A percentile compares a stretch with the other conserved stretches of the same genome.
phyloP scores from a whole-genome alignment of 2,888 invertebrate species.

The Limnephilus lunatus region DNA sequence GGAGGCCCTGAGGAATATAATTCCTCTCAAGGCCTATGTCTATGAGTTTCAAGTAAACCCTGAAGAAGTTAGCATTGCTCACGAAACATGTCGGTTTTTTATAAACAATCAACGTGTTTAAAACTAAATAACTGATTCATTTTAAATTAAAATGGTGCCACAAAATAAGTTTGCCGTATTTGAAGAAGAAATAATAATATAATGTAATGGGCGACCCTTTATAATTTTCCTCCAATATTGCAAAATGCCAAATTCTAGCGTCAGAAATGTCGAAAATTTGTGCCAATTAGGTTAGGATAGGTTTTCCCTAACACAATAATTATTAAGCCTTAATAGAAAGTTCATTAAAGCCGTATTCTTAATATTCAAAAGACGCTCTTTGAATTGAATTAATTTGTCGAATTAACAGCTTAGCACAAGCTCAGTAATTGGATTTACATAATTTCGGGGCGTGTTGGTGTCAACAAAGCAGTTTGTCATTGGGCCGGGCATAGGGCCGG shows the following conservation, averaged over 20 bases:
- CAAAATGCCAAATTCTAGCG: not conserved
- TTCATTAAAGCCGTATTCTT: conserved; percentile 15
- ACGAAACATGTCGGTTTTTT: too few relatives aligned
- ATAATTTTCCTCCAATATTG: not conserved
- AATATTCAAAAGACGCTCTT: conserved; percentile 21
- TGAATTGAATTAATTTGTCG: conserved; percentile 24
- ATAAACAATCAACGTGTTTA: too few relatives aligned
- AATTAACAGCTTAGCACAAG: conserved; percentile 30
- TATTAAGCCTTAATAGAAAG: not conserved
- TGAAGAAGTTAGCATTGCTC: too few relatives aligned
- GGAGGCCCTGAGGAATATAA: too few relatives aligned
- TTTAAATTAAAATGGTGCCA: too few relatives aligned
- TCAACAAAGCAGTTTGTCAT: conserved; percentile 11
- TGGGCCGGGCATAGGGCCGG: not conserved
- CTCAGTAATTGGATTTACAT: conserved; percentile 3
- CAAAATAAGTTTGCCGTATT: too few relatives aligned
- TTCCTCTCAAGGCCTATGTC: too few relatives aligned
- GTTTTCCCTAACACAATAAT: not conserved
- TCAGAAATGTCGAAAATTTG: not conserved
- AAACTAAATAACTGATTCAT: too few relatives aligned
- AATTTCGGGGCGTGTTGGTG: conserved; percentile 2
- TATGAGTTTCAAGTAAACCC: too few relatives aligned
- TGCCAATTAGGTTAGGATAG: not conserved
- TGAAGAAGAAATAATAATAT: not conserved
- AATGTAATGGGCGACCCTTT: not conserved